These are phyloP conservation scores for Drosophila pseudotalamancana DNA, from an alignment of 2,888 invertebrate species.

Conservation along the genomic window DNA sequence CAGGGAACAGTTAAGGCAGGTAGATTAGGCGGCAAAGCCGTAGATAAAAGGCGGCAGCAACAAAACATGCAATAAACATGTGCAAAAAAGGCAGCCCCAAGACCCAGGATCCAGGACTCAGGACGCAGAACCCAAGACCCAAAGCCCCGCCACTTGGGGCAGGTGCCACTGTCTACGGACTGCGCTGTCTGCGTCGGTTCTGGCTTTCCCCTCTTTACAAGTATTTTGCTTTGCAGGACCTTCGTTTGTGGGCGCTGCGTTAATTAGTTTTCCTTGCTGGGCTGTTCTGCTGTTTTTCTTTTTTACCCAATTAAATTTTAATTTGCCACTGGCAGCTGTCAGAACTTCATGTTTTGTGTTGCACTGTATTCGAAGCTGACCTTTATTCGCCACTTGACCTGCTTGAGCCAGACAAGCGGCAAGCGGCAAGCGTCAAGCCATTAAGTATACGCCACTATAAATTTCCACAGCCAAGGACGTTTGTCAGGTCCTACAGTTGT, in stretches of 20 bases:
- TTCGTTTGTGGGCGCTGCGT: constrained; percentile 44
- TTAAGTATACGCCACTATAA: constrained; percentile 57
- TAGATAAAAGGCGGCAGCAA: constrained; percentile 50
- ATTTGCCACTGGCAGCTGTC: constrained; percentile 49
- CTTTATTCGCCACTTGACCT: constrained; percentile 66
- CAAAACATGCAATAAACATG: constrained; percentile 71
- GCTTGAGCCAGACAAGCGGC: constrained; percentile 60
- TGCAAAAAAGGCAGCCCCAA: constrained; percentile 33
- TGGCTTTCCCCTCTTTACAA: constrained; percentile 13
- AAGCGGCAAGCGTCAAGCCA: constrained; percentile 63
- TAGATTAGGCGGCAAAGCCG: constrained; percentile 52
- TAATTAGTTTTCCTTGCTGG: constrained; percentile 64
- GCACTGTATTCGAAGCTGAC: constrained; percentile 54
- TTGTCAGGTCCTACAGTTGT: constrained; percentile 14
- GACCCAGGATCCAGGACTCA: constrained; percentile 1
- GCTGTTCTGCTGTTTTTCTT: constrained; percentile 12
- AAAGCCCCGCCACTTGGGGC: constrained; percentile 34
- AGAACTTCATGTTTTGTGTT: constrained; percentile 28
- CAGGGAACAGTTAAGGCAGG: constrained; percentile 44
- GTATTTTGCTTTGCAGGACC: constrained; percentile 19
- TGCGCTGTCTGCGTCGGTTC: constrained; percentile 15
- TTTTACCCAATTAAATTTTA: constrained; percentile 55
- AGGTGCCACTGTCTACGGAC: constrained; percentile 25
- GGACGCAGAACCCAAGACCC: constrained; percentile 1
- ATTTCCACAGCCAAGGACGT: constrained; percentile 65